Conservation (phyloP, 1,140 invertebrate genomes). For the Rhagoletis zephyria region DNA sequence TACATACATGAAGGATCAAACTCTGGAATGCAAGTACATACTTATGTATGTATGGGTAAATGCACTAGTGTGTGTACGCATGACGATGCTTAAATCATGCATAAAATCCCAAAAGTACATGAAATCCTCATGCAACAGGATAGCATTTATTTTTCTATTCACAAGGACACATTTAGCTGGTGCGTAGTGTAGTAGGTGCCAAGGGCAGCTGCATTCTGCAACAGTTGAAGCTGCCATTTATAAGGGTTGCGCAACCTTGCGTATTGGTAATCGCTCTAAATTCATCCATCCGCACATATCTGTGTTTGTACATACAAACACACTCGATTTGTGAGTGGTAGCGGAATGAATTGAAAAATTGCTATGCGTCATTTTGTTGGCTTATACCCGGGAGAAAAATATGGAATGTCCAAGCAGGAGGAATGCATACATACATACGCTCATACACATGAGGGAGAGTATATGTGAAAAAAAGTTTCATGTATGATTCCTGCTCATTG, state of each 20-base stretch:
- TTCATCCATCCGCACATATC: too few relatives aligned
- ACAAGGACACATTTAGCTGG: too few relatives aligned
- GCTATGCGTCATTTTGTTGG: too few relatives aligned
- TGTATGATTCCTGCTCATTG: too few relatives aligned
- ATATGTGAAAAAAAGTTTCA: too few relatives aligned
- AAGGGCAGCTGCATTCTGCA: neutral
- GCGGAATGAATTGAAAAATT: too few relatives aligned
- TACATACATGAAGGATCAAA: neutral
- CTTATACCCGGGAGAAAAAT: too few relatives aligned
- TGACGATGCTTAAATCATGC: slow-evolving; percentile 22
- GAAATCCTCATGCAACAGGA: neutral
- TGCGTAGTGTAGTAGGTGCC: neutral
- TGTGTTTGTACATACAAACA: too few relatives aligned
- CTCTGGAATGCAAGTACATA: neutral
- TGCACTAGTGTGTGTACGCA: neutral
- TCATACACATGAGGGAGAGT: neutral
- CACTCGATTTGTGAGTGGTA: too few relatives aligned
- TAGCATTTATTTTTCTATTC: neutral
- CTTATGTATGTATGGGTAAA: neutral
- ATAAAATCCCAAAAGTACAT: slow-evolving; percentile 25
- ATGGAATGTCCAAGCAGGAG: neutral
- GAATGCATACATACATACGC: neutral
- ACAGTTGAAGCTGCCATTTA: neutral
- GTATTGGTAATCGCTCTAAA: too few relatives aligned
- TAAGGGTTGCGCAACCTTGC: neutral